Conservation (phyloP, 2,888 invertebrate genomes). For the Pristionchus fissidentatus region DNA sequence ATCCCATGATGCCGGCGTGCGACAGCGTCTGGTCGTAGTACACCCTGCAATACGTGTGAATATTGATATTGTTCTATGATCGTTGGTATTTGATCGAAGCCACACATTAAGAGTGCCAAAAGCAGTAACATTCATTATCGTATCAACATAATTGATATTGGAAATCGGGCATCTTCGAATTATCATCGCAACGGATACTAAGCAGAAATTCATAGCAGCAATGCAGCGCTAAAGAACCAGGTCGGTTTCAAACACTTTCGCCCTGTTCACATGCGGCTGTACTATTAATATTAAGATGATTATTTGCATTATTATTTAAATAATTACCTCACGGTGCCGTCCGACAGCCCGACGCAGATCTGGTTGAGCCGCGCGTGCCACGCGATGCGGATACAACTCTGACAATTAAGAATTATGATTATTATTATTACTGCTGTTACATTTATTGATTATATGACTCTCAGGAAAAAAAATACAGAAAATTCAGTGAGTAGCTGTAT, state of each 20-base stretch:
- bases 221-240: neutral
- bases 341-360: constrained; percentile 91
- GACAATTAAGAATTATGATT: constrained; percentile 5
- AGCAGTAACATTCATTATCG: too few relatives aligned
- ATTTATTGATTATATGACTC: neutral
- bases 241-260: neutral
- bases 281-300: constrained; percentile 54
- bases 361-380: constrained; percentile 99
- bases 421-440: too few relatives aligned
- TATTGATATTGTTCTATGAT: neutral
- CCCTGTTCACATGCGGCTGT: too few relatives aligned
- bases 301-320: neutral
- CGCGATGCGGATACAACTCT: constrained; percentile 84
- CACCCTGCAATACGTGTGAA: constrained; percentile 80
- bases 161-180: too few relatives aligned
- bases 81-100: too few relatives aligned
- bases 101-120: too few relatives aligned
- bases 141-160: too few relatives aligned
- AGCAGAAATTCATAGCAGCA: too few relatives aligned
- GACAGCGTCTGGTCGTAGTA: constrained; percentile 91
- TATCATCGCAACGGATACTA: too few relatives aligned
- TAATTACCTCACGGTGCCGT: constrained; percentile 82
- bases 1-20: constrained; percentile 88
- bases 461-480: too few relatives aligned
- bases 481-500: too few relatives aligned